These are phyloP conservation scores for Acleris holmiana DNA, from an alignment of 2,888 invertebrate genomes.

Conservation along the genomic window DNA sequence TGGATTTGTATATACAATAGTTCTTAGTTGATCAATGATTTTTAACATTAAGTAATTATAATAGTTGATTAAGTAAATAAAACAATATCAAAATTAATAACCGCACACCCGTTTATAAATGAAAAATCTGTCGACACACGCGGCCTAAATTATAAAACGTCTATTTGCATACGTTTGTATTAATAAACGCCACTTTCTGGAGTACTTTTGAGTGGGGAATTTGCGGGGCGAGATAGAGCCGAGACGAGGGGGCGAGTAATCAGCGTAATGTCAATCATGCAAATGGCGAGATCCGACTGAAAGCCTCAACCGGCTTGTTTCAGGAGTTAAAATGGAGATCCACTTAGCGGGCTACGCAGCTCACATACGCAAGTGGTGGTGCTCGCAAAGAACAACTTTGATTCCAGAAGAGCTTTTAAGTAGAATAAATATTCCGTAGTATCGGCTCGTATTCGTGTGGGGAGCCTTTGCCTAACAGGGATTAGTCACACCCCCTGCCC, in stretches of 20 bases:
- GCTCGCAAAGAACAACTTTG: constrained; percentile 23
- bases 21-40: no score
- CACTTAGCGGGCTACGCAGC: constrained; percentile 81
- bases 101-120: constrained; percentile 1
- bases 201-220: constrained; percentile 44
- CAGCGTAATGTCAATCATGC: constrained; percentile 84
- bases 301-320: constrained; percentile 83
- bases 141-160: constrained; percentile 61
- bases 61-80: not conserved
- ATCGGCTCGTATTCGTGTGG: not conserved
- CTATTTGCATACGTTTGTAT: constrained; percentile 74
- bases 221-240: constrained; percentile 44
- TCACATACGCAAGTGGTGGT: constrained; percentile 81
- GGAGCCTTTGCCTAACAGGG: no score
- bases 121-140: constrained; percentile 26
- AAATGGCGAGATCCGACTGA: constrained; percentile 83
- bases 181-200: constrained; percentile 59
- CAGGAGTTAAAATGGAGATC: constrained; percentile 85
- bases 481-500: no score
- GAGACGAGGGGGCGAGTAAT: constrained; percentile 61
- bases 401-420: not conserved
- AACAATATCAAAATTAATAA: not conserved
- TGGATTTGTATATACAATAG: no score
- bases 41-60: no score
- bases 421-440: not conserved